Percentiles rank a stretch among this genome's conserved stretches.
Conservation (phyloP, 2,888 invertebrate genomes). For the Polymixis flavicincta region DNA sequence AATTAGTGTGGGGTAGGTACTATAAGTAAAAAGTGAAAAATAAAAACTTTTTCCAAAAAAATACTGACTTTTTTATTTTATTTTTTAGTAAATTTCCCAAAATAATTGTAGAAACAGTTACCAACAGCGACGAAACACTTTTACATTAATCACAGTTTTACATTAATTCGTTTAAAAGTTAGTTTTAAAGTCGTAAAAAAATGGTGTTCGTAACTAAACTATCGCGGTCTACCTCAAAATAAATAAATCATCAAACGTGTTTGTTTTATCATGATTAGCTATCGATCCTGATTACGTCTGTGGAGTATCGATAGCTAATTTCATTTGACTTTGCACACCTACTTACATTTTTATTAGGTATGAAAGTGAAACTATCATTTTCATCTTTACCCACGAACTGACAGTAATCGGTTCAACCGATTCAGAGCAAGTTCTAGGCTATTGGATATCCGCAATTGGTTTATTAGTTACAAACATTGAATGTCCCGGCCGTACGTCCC, state of each 20-base stretch:
- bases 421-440: not conserved
- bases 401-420: not conserved
- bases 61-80: too few relatives aligned
- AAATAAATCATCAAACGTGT: not conserved
- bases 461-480: slow-evolving; percentile 1
- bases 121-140: too few relatives aligned
- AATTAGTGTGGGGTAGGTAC: too few relatives aligned
- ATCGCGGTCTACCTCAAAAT: not conserved
- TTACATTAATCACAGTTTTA: too few relatives aligned
- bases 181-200: not conserved
- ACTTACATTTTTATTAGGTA: not conserved
- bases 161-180: not conserved
- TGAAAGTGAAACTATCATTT: not conserved
- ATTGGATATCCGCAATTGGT: not conserved
- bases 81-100: too few relatives aligned
- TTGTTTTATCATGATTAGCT: not conserved
- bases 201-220: not conserved
- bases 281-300: not conserved
- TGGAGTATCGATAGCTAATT: not conserved
- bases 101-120: too few relatives aligned
- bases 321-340: not conserved
- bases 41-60: too few relatives aligned
- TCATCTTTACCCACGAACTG: not conserved
- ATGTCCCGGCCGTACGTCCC: not conserved
- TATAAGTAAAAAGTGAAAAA: too few relatives aligned